Evolutionary conservation across 1,140 invertebrate species (phyloP).

Genomic region (Tribolium castaneum): DNA sequence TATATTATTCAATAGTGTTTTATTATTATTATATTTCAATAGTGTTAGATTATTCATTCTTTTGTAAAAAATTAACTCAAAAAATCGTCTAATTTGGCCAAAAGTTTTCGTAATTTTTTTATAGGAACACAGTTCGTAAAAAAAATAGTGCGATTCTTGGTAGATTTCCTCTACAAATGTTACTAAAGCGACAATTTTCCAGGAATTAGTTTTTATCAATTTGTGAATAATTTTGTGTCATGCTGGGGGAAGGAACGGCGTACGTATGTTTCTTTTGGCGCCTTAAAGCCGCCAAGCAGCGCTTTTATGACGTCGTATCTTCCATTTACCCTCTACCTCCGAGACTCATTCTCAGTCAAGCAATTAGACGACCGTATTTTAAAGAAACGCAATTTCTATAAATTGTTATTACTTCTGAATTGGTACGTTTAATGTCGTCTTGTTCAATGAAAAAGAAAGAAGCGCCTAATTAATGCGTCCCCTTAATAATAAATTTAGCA

Average conservation of each 20-base stretch:
- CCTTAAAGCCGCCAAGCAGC: slow-evolving; percentile 47
- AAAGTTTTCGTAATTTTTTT: no score
- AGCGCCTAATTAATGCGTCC: slow-evolving; percentile 45
- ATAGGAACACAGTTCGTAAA: no score
- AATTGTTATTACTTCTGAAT: slow-evolving; percentile 54
- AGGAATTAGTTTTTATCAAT: no score
- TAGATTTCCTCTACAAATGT: no score
- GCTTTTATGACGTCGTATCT: slow-evolving; percentile 54
- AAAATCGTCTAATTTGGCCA: no score
- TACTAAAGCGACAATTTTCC: no score
- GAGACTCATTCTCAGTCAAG: slow-evolving; percentile 56
- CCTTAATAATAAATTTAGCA: slow-evolving; percentile 46
- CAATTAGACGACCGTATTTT: slow-evolving; percentile 56
- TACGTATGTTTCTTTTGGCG: slow-evolving; percentile 15
- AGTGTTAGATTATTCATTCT: no score
- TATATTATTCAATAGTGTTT: no score
- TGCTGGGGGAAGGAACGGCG: background rate
- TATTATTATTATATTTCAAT: no score
- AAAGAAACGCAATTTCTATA: slow-evolving; percentile 56
- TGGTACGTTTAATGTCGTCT: slow-evolving; percentile 36
- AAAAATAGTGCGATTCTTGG: no score
- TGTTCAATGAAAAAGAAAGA: slow-evolving; percentile 50
- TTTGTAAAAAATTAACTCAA: no score
- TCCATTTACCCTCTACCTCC: slow-evolving; percentile 48
- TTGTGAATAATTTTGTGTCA: no score